phyloP scores from a whole-genome alignment of 1,140 invertebrate species.

The Drosophila elegans region DNA sequence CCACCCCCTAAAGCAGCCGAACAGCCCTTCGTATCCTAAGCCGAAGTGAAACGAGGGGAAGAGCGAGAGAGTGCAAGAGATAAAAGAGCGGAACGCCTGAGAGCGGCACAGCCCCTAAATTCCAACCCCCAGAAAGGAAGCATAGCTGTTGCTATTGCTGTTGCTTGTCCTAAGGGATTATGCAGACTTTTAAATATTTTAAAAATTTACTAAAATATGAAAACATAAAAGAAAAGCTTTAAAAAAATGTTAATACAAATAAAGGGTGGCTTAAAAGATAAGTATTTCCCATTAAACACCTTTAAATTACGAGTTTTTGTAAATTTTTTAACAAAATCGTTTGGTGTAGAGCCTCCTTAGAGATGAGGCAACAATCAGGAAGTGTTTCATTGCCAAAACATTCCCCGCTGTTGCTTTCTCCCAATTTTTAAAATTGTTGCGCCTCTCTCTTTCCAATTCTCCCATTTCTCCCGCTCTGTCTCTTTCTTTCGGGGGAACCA shows the following conservation, averaged over 20 bases:
- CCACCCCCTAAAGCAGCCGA: conserved; percentile 31
- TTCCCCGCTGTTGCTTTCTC: conserved; percentile 44
- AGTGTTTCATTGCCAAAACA: conserved; percentile 62
- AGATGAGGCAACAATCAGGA: conserved; percentile 58
- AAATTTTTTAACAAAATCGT: not conserved
- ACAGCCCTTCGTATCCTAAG: not conserved
- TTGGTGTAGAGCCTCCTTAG: conserved; percentile 21
- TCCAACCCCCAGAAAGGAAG: conserved; percentile 61
- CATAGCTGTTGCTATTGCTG: conserved; percentile 70
- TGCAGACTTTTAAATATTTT: conserved; percentile 13
- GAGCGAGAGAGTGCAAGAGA: conserved; percentile 12
- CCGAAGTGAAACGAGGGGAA: conserved; percentile 15
- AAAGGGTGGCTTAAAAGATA: not conserved
- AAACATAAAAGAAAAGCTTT: no score
- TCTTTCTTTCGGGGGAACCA: conserved; percentile 9
- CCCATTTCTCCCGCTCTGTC: conserved; percentile 12
- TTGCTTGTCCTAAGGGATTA: conserved; percentile 63
- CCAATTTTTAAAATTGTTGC: conserved; percentile 71
- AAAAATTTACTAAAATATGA: not conserved
- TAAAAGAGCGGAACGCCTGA: conserved; percentile 17
- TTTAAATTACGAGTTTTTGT: rapidly evolving
- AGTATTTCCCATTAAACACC: not conserved
- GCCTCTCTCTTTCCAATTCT: conserved; percentile 62
- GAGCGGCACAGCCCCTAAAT: conserved; percentile 66
- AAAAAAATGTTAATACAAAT: not conserved